Evolutionary conservation across 2,888 invertebrate species (phyloP).

Genomic region (Acrocyrtus sp.): DNA sequence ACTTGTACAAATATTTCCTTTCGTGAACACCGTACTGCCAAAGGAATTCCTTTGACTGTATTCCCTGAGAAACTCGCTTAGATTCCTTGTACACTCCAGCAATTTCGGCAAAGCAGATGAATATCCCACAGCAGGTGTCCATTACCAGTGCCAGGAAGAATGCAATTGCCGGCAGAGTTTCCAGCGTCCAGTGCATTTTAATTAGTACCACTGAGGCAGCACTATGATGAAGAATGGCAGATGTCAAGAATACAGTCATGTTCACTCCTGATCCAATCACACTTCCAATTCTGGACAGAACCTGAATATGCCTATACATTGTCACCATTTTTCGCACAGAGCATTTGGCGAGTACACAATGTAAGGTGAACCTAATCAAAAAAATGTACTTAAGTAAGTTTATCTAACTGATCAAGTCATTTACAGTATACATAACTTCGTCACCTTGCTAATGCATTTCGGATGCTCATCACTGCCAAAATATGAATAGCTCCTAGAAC

Average conservation of each 20-base stretch:
- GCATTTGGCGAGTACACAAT: too few species aligned
- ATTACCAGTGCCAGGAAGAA: neutral
- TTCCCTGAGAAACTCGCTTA: neutral
- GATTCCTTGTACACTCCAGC: neutral
- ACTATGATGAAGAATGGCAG: neutral
- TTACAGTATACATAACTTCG: too few species aligned
- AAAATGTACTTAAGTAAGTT: too few species aligned
- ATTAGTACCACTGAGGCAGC: neutral
- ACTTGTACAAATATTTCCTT: neutral
- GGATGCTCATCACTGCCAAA: too few species aligned
- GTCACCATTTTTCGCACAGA: too few species aligned
- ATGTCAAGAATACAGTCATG: neutral
- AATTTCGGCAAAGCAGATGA: neutral
- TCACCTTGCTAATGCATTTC: too few species aligned
- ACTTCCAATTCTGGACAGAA: too few species aligned
- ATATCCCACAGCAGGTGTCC: neutral
- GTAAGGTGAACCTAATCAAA: too few species aligned
- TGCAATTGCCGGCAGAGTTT: neutral
- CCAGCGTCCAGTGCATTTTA: neutral
- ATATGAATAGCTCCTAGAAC: neutral
- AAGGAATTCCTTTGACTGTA: neutral
- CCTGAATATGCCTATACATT: too few species aligned
- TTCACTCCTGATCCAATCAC: neutral
- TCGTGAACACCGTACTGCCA: neutral
- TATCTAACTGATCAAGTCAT: too few species aligned